Conservation (phyloP, 2,113 vertebrate species). For the Serinus canaria region DNA sequence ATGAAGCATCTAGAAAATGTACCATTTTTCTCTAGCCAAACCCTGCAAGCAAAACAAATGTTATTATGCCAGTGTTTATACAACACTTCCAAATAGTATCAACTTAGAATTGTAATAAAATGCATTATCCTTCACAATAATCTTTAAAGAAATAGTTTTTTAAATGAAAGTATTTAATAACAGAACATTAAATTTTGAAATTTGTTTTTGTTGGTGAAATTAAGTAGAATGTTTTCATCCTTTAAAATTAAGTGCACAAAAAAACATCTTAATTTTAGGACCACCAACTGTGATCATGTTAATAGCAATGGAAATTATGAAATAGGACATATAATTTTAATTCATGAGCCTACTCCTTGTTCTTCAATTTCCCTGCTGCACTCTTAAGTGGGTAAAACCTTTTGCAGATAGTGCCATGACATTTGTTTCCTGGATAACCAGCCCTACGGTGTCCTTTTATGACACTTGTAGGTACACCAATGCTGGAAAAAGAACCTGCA, state of each 20-base stretch:
- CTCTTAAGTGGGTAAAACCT: neutral
- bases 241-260: neutral
- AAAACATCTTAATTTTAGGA: neutral
- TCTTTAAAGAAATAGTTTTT: slow-evolving; percentile 32
- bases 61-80: neutral
- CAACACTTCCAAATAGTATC: neutral
- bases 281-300: neutral
- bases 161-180: neutral
- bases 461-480: neutral
- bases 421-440: neutral
- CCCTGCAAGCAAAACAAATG: neutral
- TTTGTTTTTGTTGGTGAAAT: neutral
- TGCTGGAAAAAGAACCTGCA: neutral
- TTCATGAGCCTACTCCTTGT: neutral
- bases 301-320: neutral
- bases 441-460: neutral
- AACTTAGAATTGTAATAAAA: neutral
- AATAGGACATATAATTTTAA: neutral
- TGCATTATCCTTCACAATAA: neutral
- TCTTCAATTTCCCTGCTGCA: neutral
- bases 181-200: neutral
- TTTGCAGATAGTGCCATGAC: neutral
- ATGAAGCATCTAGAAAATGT: slow-evolving; percentile 19
- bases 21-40: slow-evolving; percentile 33
- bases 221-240: neutral